Percentiles rank a stretch among this genome's conserved stretches.
These are phyloP conservation scores for Pachyuromys duprasi DNA, from an alignment of 2,797 vertebrate species.

Conservation along the genomic window DNA sequence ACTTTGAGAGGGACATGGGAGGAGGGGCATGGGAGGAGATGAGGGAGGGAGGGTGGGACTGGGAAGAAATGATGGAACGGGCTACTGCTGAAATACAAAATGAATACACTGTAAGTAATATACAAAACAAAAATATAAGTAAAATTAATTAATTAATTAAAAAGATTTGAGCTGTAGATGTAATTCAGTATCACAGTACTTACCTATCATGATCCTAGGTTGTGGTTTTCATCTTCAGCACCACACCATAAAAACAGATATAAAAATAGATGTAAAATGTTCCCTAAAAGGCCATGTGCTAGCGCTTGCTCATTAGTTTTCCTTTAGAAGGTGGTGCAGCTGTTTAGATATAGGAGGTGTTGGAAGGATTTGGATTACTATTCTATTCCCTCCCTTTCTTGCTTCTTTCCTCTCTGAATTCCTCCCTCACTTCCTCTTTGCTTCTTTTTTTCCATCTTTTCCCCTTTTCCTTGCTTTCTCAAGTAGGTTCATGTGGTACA, in stretches of 20 bases:
- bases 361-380: not conserved
- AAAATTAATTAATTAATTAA: no score
- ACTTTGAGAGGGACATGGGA: no score
- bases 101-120: no score
- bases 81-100: no score
- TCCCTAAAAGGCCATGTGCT: not conserved
- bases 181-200: not conserved
- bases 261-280: not conserved
- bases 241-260: not conserved
- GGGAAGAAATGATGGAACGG: no score
- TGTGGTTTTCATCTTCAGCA: not conserved
- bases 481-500: not conserved
- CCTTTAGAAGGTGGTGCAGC: not conserved
- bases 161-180: not conserved
- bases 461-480: not conserved
- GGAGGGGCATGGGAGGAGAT: no score
- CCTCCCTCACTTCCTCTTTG: not conserved
- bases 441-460: not conserved
- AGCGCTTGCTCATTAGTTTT: not conserved
- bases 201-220: not conserved
- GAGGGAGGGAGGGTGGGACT: no score
- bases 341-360: not conserved
- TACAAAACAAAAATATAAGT: no score
- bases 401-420: not conserved
- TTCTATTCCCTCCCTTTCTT: not conserved